Evolutionary conservation across 2,888 invertebrate genomes (phyloP).

Genomic region (Ferrisia virgata): DNA sequence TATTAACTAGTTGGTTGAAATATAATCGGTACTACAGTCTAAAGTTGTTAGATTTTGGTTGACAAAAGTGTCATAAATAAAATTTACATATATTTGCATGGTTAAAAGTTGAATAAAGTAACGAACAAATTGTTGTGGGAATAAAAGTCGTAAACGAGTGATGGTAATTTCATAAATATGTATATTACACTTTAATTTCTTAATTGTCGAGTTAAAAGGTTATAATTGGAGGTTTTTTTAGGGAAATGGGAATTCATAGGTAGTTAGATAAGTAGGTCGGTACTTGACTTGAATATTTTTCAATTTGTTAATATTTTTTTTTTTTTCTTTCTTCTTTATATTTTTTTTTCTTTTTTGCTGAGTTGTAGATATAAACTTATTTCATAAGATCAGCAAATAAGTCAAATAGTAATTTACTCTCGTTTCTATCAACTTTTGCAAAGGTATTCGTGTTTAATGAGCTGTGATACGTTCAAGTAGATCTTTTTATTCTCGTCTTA

Average conservation of each 20-base stretch:
- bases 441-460: slow-evolving; percentile 5
- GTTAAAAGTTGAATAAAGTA: slow-evolving; percentile 33
- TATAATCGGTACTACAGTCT: not conserved
- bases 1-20: not conserved
- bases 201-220: slow-evolving; percentile 18
- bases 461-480: slow-evolving; percentile 9
- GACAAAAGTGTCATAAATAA: slow-evolving; percentile 44
- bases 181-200: not conserved
- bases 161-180: slow-evolving; percentile 1
- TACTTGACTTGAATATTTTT: too few species aligned
- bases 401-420: not conserved
- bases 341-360: not conserved
- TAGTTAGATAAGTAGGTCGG: not conserved
- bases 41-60: slow-evolving; percentile 22
- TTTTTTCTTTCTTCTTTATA: not conserved
- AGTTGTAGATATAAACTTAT: not conserved
- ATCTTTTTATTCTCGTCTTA: slow-evolving; percentile 5
- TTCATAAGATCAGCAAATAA: not conserved
- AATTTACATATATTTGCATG: slow-evolving; percentile 46
- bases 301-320: too few species aligned
- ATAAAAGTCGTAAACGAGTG: slow-evolving; percentile 24
- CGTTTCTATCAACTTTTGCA: not conserved
- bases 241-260: not conserved
- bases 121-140: slow-evolving; percentile 15
- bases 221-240: not conserved